A percentile compares a stretch with the other conserved stretches of the same genome.
These are phyloP conservation scores for Nothoprocta pentlandii DNA, from an alignment of 2,113 vertebrate species.

Conservation along the genomic window DNA sequence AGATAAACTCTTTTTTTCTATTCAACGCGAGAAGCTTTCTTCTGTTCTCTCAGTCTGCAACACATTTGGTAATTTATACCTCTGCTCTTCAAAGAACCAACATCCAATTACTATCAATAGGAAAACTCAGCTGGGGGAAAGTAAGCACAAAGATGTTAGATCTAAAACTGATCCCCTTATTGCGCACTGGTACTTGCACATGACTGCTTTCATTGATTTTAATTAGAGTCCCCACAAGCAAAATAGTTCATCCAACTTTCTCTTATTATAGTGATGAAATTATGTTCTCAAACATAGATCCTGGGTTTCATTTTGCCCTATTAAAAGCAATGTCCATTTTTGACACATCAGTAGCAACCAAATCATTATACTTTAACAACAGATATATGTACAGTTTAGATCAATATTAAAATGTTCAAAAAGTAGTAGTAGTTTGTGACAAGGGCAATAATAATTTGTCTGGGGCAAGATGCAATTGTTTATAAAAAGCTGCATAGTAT, in stretches of 20 bases:
- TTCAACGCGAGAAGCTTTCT: not conserved
- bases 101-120: conserved; percentile 26
- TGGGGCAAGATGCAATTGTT: not conserved
- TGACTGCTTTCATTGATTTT: conserved; percentile 36
- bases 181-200: not conserved
- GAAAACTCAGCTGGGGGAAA: not conserved
- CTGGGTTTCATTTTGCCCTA: not conserved
- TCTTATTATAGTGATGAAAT: not conserved
- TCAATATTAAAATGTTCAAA: not conserved
- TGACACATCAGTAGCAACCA: not conserved
- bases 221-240: not conserved
- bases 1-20: not conserved
- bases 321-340: not conserved
- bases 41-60: not conserved
- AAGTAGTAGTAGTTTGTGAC: not conserved
- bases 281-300: not conserved
- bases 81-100: conserved; percentile 28
- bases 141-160: not conserved
- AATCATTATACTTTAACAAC: not conserved
- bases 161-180: not conserved
- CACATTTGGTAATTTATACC: conserved; percentile 5
- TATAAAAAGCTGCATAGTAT: not conserved
- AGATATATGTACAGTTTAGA: not conserved
- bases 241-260: not conserved
- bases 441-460: not conserved